These are phyloP conservation scores for Lutjanus campechanus DNA, from an alignment of 2,797 vertebrate species.

Conservation along the genomic window DNA sequence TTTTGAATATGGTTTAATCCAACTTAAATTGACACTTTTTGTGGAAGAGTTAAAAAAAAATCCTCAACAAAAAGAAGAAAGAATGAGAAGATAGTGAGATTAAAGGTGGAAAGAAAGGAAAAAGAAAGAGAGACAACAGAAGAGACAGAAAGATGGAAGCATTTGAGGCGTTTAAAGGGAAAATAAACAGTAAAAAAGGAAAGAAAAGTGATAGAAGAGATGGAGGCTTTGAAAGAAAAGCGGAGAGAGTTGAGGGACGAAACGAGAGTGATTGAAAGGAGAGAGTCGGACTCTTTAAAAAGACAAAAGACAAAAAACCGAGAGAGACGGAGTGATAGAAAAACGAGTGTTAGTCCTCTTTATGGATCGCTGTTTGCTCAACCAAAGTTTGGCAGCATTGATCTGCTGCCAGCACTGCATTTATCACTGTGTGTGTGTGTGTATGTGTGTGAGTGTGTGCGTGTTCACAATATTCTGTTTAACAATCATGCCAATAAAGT, in stretches of 20 bases:
- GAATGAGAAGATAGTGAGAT: background rate
- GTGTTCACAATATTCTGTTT: slow-evolving; percentile 27
- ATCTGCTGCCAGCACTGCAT: slow-evolving; percentile 96
- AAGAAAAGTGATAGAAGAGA: background rate
- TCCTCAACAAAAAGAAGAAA: background rate
- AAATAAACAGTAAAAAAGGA: background rate
- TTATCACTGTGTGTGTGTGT: slow-evolving; percentile 89
- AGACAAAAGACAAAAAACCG: slow-evolving; percentile 18
- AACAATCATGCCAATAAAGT: slow-evolving; percentile 41
- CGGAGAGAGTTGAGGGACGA: slow-evolving; percentile 81
- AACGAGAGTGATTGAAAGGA: slow-evolving; percentile 9
- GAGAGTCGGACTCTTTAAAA: background rate
- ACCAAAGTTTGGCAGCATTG: slow-evolving; percentile 98
- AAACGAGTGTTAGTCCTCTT: slow-evolving; percentile 72
- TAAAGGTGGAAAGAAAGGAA: background rate
- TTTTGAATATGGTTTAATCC: too few species aligned
- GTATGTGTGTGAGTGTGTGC: slow-evolving; percentile 69
- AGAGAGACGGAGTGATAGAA: slow-evolving; percentile 30
- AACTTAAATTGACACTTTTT: too few species aligned
- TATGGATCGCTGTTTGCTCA: slow-evolving; percentile 96
- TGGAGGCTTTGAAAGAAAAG: background rate
- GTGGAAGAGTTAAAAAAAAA: too few species aligned
- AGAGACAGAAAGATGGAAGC: background rate
- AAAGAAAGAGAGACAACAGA: too few species aligned
- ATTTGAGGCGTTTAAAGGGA: background rate